These are phyloP conservation scores for Drosophila maculinotata DNA, from an alignment of 2,888 invertebrate genomes.

Conservation along the genomic window DNA sequence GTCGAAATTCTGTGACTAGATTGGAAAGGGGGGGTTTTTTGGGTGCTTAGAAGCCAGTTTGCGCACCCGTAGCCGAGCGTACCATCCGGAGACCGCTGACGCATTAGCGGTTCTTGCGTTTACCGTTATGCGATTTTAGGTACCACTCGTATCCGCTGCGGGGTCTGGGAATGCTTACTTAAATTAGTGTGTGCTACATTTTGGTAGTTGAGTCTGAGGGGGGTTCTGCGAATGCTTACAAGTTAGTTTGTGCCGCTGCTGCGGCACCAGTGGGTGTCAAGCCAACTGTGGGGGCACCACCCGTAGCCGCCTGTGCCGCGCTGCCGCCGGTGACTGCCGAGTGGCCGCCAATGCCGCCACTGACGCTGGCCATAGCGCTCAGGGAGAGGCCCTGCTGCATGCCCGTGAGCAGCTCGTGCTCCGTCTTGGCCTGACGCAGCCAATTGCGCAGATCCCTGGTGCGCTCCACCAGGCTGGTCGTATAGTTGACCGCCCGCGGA, in stretches of 20 bases:
- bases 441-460: conserved; percentile 89
- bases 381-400: conserved; percentile 52
- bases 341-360: conserved; percentile 17
- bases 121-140: too few species aligned
- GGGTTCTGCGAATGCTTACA: conserved; percentile 59
- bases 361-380: conserved; percentile 12
- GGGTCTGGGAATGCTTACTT: too few species aligned
- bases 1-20: background rate
- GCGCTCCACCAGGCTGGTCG: conserved; percentile 88
- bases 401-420: conserved; percentile 83
- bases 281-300: background rate
- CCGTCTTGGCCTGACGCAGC: conserved; percentile 87
- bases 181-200: too few species aligned
- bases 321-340: conserved; percentile 13
- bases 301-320: conserved; percentile 23
- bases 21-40: background rate
- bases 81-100: too few species aligned
- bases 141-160: too few species aligned
- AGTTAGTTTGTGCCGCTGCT: conserved; percentile 55
- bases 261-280: background rate
- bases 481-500: conserved; percentile 86
- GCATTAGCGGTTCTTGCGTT: too few species aligned
- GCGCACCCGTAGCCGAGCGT: too few species aligned
- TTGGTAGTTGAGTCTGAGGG: too few species aligned
- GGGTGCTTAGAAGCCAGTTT: too few species aligned